phyloP scores from a whole-genome alignment of 2,113 vertebrate species.

The Planiliza haematocheilus region DNA sequence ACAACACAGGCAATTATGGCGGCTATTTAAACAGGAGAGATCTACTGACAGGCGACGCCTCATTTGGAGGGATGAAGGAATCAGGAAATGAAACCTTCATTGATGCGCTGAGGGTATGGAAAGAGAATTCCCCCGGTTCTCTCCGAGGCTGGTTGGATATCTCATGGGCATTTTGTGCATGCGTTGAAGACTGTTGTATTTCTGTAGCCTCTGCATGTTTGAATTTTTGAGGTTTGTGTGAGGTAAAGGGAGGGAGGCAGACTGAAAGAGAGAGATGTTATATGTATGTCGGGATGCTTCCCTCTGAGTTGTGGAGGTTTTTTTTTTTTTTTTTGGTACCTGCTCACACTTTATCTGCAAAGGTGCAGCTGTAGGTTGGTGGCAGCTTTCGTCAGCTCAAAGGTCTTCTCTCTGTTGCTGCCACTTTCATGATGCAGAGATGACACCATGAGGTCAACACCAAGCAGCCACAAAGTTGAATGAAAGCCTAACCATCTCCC shows the following conservation, averaged over 20 bases:
- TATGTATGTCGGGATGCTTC: conserved; percentile 37
- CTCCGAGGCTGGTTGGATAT: conserved; percentile 51
- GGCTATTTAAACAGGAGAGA: conserved; percentile 81
- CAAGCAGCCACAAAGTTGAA: conserved; percentile 32
- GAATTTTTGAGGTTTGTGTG: conserved; percentile 23
- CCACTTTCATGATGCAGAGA: conserved; percentile 64
- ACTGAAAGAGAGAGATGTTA: conserved; percentile 8
- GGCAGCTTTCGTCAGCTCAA: conserved; percentile 57
- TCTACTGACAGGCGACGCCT: conserved; percentile 79
- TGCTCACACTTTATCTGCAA: conserved; percentile 75
- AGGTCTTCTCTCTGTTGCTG: conserved; percentile 46
- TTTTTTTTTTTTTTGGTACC: conserved; percentile 15
- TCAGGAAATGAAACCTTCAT: conserved; percentile 81
- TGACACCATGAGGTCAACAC: conserved; percentile 42
- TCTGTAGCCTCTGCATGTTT: conserved; percentile 40
- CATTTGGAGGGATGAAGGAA: conserved; percentile 81
- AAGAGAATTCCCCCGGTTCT: conserved; percentile 68
- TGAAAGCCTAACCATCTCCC: too few species aligned
- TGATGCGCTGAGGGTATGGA: conserved; percentile 77
- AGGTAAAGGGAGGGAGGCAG: background rate
- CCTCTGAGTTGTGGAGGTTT: conserved; percentile 34
- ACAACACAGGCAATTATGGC: conserved; percentile 83
- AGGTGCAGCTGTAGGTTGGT: conserved; percentile 72
- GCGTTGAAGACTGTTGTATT: conserved; percentile 29
- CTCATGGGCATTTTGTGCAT: conserved; percentile 55